Base-by-base conservation (phyloP, 2,113 vertebrate genomes). In the Onychostoma macrolepis region DNA sequence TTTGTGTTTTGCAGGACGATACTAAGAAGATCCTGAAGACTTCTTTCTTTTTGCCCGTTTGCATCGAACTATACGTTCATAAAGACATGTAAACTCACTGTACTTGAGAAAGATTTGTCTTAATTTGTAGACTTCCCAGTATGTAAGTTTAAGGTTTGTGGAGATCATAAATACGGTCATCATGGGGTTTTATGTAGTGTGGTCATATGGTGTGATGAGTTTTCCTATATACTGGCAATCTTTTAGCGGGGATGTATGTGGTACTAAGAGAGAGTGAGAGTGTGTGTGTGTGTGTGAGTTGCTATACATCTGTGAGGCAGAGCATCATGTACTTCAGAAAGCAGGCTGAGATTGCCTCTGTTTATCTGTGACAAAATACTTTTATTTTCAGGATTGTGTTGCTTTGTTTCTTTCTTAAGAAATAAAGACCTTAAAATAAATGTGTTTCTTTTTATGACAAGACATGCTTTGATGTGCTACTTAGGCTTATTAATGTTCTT, bases 1-100 rank as follows among this genome's bases (percentile, higher is more conserved):
- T 72, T 72, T 41, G 11, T 85, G 72, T 82, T 56, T 90, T 92
- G 13, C 94, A 99, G 97, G 97, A 84, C 91, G 93, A 87, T 94
- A 93, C 88, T 94, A 88, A 93, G 50, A 38, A 53, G n/a, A 86
- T 86, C 43, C 85, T 21, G 45, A 53, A 81, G 83, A 41, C 87
- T 65, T 38, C 26, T 83, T 69, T 88, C 90, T 78, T 63, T 89
- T 81, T 88, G 78, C 67, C 56, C 90, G 84, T 86, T 85, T 87
- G 19, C 61, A 75, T 76, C 6, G 30, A 87, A 43, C n/a, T 67
- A 71, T 71, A 61, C 74, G 58, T 78, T 69, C 69, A 45, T 76
- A 69, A 82, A 48, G 9, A 61, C n/a, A 33, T 45, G 50, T 41
- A 33, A 61, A 72, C 53, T 43, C 53, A 36, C 13, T 77, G 76